Evolutionary conservation across 2,797 vertebrate genomes (phyloP).

Genomic region (Schizopygopsis malacanthus): DNA sequence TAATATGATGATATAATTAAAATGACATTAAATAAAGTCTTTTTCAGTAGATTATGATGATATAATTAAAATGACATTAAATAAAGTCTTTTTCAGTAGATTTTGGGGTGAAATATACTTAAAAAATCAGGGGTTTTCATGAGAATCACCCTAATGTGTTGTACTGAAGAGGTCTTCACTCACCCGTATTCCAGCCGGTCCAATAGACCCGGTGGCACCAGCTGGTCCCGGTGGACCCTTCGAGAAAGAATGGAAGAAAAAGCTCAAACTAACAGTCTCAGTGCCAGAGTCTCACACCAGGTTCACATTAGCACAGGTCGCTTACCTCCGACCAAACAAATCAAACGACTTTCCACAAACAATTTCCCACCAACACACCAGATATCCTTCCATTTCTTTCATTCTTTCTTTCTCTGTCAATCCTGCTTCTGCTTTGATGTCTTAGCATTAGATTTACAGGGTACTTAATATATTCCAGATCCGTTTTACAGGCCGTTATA

Average conservation of each 20-base stretch:
- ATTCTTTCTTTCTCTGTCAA: slow-evolving; percentile 56
- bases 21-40: too few species aligned
- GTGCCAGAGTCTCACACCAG: slow-evolving; percentile 18
- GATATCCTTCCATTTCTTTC: slow-evolving; percentile 15
- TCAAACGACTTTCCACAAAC: slow-evolving; percentile 47
- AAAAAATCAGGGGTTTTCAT: not conserved
- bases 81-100: not conserved
- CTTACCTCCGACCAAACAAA: slow-evolving; percentile 47
- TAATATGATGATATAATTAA: not conserved
- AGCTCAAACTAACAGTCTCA: slow-evolving; percentile 38
- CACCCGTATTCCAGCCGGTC: slow-evolving; percentile 90
- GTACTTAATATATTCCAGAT: slow-evolving; percentile 71
- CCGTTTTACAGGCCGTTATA: slow-evolving; percentile 71
- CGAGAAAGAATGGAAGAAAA: slow-evolving; percentile 28
- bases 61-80: not conserved
- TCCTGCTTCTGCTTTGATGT: slow-evolving; percentile 70
- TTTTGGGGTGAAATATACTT: not conserved
- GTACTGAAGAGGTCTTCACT: slow-evolving; percentile 58
- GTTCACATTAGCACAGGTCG: slow-evolving; percentile 41
- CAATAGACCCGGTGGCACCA: slow-evolving; percentile 85
- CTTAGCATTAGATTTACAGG: slow-evolving; percentile 71
- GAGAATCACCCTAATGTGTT: not conserved
- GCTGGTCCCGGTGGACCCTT: slow-evolving; percentile 88
- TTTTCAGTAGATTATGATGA: not conserved
- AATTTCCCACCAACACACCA: slow-evolving; percentile 35